Evolutionary conservation across 1,140 invertebrate genomes (phyloP).

Genomic region (Ostrea edulis): DNA sequence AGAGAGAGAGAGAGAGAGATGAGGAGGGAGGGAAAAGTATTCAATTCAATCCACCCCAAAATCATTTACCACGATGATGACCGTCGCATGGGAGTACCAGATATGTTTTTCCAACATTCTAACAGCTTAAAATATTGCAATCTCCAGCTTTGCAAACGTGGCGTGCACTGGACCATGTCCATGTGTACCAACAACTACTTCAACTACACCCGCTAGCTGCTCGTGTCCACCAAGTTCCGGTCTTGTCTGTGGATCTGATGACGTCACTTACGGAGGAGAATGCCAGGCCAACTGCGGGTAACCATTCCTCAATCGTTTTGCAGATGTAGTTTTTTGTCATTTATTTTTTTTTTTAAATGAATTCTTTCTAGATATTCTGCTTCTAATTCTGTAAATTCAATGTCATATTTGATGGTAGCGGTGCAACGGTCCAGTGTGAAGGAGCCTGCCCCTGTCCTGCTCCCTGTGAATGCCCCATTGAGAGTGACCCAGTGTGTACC

Average conservation of each 20-base stretch:
- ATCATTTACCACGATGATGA: too few species aligned
- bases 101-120: too few species aligned
- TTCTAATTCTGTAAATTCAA: not conserved
- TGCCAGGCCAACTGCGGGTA: slow-evolving; percentile 43
- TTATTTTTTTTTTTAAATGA: not conserved
- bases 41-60: too few species aligned
- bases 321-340: too few species aligned
- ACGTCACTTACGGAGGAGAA: slow-evolving; percentile 12
- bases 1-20: too few species aligned
- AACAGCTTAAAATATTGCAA: not conserved
- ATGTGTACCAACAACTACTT: slow-evolving; percentile 16
- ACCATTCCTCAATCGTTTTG: not conserved
- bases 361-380: not conserved
- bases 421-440: not conserved
- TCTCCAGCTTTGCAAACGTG: not conserved
- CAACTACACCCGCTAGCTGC: not conserved
- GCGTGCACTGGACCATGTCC: slow-evolving; percentile 26
- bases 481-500: not conserved
- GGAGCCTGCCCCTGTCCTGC: not conserved
- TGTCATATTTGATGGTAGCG: not conserved
- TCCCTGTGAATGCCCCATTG: not conserved
- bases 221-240: not conserved
- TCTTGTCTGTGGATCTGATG: slow-evolving; percentile 48
- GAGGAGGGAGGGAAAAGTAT: too few species aligned
- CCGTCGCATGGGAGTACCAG: too few species aligned